Base-by-base conservation (phyloP, 2,113 vertebrate genomes). In the Dascyllus trimaculatus region DNA sequence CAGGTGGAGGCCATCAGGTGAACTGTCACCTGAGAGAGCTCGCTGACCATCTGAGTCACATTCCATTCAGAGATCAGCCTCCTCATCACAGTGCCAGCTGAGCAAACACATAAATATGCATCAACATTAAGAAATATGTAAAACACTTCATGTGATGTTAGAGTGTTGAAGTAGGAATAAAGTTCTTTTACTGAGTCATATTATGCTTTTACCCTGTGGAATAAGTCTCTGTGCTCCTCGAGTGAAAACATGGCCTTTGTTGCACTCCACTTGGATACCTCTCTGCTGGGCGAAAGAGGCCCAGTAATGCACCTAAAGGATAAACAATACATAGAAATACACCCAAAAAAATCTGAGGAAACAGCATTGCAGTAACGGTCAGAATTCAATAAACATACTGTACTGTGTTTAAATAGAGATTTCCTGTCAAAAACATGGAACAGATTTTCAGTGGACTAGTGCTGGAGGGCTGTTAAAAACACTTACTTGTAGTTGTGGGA, bases 41-140 rank as follows among this genome's bases (percentile, higher is more conserved):
- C 97, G 4, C 98, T 99, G 60, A 97, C 96, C 98, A 99, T 99
- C 94, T 99, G 97, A 0, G 97, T 98, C 85, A 99, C 95, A 75
- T 97, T 99, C 98, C 98, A 99, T 68, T 99, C 98, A 1, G 98
- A 99, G 91, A 99, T 98, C 45, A 99, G 95, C 79, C 98, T 96
- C 22, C 98, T 95, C 97, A 99, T 99, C 89, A 99, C 98, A 0
- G 98, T 98, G 66, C 97, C 98, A 0, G 97, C 98, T 99, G 90
- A 70, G 24, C 78, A 32, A 51, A 10, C 14, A 71, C 2, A 72
- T 0, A 69, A 24, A 64, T 3, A 80, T 1, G 1, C n/a, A 11
- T 4, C 18, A 1, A 64, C 17, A 43, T 65, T 15, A 68, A 5
- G 60, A 52, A 48, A 38, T 17, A 22, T 1, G n/a, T 14, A 25